Evolutionary conservation across 2,113 vertebrate species (phyloP).

Genomic region (Vombatus ursinus): DNA sequence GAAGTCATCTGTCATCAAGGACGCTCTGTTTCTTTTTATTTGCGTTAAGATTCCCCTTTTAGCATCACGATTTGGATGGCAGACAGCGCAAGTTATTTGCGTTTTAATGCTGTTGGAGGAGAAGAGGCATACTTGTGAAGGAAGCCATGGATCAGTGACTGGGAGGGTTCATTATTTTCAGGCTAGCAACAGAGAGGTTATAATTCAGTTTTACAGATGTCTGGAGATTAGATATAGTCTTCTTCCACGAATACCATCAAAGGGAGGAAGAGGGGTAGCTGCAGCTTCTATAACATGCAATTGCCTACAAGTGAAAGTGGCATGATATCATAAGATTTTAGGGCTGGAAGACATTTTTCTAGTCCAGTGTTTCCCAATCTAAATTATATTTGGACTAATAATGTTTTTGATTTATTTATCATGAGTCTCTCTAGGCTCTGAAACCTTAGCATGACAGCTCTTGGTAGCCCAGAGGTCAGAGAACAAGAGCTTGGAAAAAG

Average conservation of each 20-base stretch:
- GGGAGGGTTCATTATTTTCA: constrained; percentile 3
- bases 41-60: constrained; percentile 29
- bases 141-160: neutral
- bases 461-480: neutral
- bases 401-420: neutral
- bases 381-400: neutral
- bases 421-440: neutral
- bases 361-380: neutral
- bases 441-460: neutral
- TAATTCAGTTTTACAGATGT: neutral
- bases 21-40: neutral
- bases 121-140: neutral
- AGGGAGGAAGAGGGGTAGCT: neutral
- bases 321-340: neutral
- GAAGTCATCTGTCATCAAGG: neutral
- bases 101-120: neutral
- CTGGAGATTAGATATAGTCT: neutral
- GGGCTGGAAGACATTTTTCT: neutral
- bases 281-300: neutral
- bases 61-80: neutral
- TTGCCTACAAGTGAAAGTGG: neutral
- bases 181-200: neutral
- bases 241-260: neutral
- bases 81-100: neutral
- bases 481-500: neutral